Conservation (phyloP, 2,888 invertebrate species). For the Sinopyrophorus schimmeli region DNA sequence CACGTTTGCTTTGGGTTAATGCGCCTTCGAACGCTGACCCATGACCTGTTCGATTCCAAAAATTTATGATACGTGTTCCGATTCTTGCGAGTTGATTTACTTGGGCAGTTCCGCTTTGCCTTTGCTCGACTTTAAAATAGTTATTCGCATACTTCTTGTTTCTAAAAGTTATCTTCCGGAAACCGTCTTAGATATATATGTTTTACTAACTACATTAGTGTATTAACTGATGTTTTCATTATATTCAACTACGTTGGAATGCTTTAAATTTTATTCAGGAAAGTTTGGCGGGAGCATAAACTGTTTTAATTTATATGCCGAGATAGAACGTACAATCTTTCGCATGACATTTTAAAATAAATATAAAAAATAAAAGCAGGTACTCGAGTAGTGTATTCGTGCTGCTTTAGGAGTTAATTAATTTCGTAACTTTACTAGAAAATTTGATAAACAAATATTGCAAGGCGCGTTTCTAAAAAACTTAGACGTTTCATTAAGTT, state of each 20-base stretch:
- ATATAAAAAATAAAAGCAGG: neutral
- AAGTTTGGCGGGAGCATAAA: too few relatives aligned
- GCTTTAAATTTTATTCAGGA: too few relatives aligned
- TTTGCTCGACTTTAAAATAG: conserved; percentile 18
- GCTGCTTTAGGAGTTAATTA: too few relatives aligned
- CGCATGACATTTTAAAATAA: too few relatives aligned
- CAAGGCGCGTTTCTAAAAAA: too few relatives aligned
- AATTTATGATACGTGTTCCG: conserved; percentile 20
- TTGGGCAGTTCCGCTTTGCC: conserved; percentile 11
- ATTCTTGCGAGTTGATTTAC: conserved; percentile 16
- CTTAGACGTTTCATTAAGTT: too few relatives aligned
- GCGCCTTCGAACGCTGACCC: conserved; percentile 19
- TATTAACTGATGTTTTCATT: conserved; percentile 3
- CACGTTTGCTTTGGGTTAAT: conserved; percentile 30
- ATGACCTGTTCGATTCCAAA: conserved; percentile 19
- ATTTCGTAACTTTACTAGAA: too few relatives aligned
- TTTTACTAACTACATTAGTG: conserved; percentile 7
- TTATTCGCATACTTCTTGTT: conserved; percentile 19
- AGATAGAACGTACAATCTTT: too few relatives aligned
- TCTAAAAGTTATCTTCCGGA: conserved; percentile 13
- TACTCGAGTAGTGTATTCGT: neutral
- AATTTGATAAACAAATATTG: too few relatives aligned
- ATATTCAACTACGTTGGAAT: neutral
- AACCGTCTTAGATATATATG: conserved; percentile 12
- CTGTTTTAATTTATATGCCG: too few relatives aligned